Conservation (phyloP, 2,888 invertebrate species). For the Drepanosiphum platanoidis region DNA sequence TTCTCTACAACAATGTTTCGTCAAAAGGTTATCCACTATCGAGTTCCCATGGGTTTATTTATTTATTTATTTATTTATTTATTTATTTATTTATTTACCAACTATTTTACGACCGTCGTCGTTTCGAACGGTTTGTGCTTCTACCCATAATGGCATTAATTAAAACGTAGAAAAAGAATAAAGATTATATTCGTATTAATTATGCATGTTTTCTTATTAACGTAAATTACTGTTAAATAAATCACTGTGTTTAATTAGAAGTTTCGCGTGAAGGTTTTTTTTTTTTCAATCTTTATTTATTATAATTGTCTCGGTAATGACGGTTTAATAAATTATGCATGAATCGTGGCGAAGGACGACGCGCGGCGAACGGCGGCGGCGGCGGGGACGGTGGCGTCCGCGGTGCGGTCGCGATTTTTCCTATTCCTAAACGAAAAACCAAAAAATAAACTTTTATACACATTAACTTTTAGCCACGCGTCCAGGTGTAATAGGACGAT, state of each 20-base stretch:
- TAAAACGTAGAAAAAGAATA: not conserved
- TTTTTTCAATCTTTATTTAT: constrained; percentile 27
- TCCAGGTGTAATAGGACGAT: no score
- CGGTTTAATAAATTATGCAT: constrained; percentile 14
- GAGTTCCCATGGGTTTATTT: constrained; percentile 8
- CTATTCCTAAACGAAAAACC: not conserved
- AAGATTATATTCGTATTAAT: constrained; percentile 3
- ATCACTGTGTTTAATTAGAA: constrained; percentile 17
- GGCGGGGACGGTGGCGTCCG: not conserved
- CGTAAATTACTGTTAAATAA: constrained; percentile 29
- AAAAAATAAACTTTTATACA: no score
- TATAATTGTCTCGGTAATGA: constrained; percentile 6
- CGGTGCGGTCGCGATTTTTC: not conserved
- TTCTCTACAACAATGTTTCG: constrained; percentile 4
- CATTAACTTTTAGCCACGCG: no score
- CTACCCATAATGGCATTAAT: constrained; percentile 12
- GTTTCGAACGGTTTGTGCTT: not conserved
- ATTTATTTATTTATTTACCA: not conserved
- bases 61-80: not conserved
- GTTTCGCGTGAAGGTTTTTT: constrained; percentile 38
- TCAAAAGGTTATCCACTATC: constrained; percentile 38
- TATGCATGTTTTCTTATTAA: constrained; percentile 10
- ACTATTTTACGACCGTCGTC: no score
- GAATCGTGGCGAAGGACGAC: constrained; percentile 15
- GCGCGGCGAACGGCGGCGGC: not conserved